These are phyloP conservation scores for Calidris pugnax DNA, from an alignment of 2,113 vertebrate genomes.

Conservation along the genomic window DNA sequence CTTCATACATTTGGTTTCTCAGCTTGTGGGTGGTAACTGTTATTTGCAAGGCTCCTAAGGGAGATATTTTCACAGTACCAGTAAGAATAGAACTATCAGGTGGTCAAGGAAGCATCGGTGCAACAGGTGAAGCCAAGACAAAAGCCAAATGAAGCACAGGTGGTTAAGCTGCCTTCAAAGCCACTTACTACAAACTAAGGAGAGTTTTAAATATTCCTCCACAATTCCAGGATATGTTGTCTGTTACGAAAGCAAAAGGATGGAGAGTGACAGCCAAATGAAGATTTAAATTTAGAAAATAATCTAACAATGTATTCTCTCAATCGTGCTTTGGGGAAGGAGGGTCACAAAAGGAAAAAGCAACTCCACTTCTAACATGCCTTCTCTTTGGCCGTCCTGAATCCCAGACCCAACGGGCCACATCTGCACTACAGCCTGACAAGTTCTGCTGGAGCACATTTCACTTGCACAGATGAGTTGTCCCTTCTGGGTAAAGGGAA, in stretches of 20 bases:
- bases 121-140: background rate
- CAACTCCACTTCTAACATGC: background rate
- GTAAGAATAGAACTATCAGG: background rate
- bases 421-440: background rate
- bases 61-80: slow-evolving; percentile 17
- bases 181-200: background rate
- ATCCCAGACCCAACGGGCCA: background rate
- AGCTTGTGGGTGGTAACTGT: background rate
- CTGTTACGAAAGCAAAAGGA: background rate
- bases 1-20: slow-evolving; percentile 35
- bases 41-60: background rate
- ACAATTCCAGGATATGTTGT: background rate
- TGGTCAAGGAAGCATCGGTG: background rate
- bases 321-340: background rate
- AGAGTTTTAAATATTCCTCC: background rate
- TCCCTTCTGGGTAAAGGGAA: background rate
- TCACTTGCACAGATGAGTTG: background rate
- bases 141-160: background rate
- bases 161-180: background rate
- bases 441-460: background rate
- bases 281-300: background rate
- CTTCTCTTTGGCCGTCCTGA: background rate
- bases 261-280: background rate
- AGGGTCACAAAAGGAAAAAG: background rate
- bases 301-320: background rate